Base-by-base conservation (phyloP, 2,113 vertebrate species). In the Atractosteus spatula region DNA sequence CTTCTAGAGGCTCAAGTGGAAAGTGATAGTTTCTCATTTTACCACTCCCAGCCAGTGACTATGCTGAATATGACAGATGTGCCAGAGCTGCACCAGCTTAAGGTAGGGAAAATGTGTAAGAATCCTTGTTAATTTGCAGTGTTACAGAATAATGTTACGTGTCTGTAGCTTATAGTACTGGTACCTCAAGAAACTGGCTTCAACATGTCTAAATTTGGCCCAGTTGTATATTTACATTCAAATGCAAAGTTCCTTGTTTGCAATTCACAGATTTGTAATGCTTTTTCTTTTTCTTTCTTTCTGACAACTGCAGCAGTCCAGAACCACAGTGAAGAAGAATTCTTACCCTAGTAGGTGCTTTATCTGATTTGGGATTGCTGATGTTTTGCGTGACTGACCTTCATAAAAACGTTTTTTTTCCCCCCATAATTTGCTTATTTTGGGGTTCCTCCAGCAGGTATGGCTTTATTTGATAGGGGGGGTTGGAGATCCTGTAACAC, bases 381-480 rank as follows among this genome's bases (percentile, higher is more conserved):
- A 74, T 76, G 76, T 81, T 85, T 81, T 77, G 80, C 79, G 78
- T 90, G 83, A 87, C 83, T 81, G 76, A 80, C 75, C 71, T 87
- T 85, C 84, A 83, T 88, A 81, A 77, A 89, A 88, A 89, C 79
- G 70, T 82, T 81, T 80, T 83, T 83, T 43, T 42, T 72, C 76
- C 74, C 64, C 84, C 1, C 29, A 29, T 85, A 84, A 85, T 87
- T 85, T 88, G 79, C 82, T 89, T 89, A 79, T 75, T 79, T 88
- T 91, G 86, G 85, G 79, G 41, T 57, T 0, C 41, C 57, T 86
- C 83, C 82, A 87, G 76, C 72, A 82, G 76, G 79, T 77, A 51
- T 75, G 12, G 43, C 16, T 71, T 43, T 29, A 51, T 8, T 61
- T 74, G 70, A 73, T 74, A 65, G 66, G 54, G 17, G 41, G 54